phyloP scores from a whole-genome alignment of 1,140 invertebrate genomes.

The Pectinophora gossypiella region DNA sequence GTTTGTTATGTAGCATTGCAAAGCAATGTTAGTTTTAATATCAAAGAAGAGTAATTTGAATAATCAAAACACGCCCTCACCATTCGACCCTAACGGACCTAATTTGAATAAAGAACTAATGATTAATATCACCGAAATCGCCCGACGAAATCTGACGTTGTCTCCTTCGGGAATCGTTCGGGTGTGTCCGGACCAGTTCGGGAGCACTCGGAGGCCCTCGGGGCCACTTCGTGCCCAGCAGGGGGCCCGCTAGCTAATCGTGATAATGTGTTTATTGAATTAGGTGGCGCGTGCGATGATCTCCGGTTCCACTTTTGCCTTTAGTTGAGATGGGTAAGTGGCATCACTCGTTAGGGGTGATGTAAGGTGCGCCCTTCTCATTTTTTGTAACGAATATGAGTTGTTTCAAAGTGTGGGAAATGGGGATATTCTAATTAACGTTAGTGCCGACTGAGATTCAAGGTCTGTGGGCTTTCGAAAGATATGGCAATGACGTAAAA shows the following conservation, averaged over 20 bases:
- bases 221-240: constrained; percentile 32
- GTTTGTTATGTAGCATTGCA: no score
- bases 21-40: not conserved
- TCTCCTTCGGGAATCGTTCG: constrained; percentile 32
- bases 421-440: no score
- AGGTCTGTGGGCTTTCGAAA: no score
- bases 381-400: no score
- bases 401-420: no score
- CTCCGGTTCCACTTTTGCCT: constrained; percentile 14
- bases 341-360: constrained; percentile 36
- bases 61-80: not conserved
- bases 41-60: constrained; percentile 1
- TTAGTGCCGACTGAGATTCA: no score
- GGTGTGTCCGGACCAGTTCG: not conserved
- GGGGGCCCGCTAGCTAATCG: constrained; percentile 64
- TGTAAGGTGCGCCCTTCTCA: no score
- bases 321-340: constrained; percentile 22
- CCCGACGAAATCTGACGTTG: constrained; percentile 43
- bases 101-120: constrained; percentile 56
- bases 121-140: constrained; percentile 52
- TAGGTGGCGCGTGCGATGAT: constrained; percentile 61
- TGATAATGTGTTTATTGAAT: constrained; percentile 74
- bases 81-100: constrained; percentile 8
- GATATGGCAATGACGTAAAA: no score
- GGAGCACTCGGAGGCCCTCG: constrained; percentile 9